Conservation (phyloP, 1,140 invertebrate species). For the Drosophila willistoni region DNA sequence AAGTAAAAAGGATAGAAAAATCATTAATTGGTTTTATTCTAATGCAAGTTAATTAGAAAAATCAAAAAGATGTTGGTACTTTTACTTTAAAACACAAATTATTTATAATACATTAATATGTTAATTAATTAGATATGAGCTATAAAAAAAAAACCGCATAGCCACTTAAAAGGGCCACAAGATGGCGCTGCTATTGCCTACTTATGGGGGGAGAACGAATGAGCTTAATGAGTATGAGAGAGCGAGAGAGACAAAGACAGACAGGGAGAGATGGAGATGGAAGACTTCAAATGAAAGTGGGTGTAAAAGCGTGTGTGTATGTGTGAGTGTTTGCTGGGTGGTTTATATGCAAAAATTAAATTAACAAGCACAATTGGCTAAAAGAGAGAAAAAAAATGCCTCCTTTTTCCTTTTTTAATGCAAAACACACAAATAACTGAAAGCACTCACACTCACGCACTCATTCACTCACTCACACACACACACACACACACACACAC, state of each 20-base stretch:
- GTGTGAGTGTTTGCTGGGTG: not conserved
- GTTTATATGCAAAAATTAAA: slow-evolving; percentile 66
- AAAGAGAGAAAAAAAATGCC: slow-evolving; percentile 38
- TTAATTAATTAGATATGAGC: not conserved
- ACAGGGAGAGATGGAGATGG: no score
- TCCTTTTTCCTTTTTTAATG: slow-evolving; percentile 28
- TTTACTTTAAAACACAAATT: no score
- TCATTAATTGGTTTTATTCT: no score
- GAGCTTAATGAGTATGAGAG: no score
- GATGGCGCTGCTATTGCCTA: slow-evolving; percentile 53
- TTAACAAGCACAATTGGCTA: slow-evolving; percentile 79
- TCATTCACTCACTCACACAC: slow-evolving; percentile 12
- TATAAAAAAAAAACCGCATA: slow-evolving; percentile 11
- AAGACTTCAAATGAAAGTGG: slow-evolving; percentile 21
- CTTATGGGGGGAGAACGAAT: slow-evolving; percentile 3
- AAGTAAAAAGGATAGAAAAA: no score
- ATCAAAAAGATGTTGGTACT: no score
- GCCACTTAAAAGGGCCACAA: slow-evolving; percentile 63
- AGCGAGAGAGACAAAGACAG: not conserved
- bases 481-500: not conserved
- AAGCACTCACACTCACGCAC: slow-evolving; percentile 37
- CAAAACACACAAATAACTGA: slow-evolving; percentile 65
- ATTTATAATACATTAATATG: no score
- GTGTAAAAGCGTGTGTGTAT: slow-evolving; percentile 22
- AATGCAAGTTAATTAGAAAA: no score